These are phyloP conservation scores for Rhinatrema bivittatum DNA, from an alignment of 2,797 vertebrate genomes.

Conservation along the genomic window DNA sequence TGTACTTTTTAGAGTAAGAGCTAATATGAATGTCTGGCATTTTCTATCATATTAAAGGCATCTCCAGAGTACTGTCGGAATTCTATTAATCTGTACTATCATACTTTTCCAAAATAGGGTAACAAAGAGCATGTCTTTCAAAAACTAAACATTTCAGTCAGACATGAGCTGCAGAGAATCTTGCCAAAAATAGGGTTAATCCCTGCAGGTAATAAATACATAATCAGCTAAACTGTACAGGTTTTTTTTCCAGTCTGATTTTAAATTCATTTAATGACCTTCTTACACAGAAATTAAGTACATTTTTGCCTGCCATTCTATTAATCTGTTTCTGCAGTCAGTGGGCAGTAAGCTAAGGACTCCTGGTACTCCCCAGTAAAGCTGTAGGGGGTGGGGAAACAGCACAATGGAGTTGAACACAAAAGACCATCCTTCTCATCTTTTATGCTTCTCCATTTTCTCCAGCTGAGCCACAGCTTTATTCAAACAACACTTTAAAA, in stretches of 20 bases:
- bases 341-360: slow-evolving; percentile 24
- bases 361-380: slow-evolving; percentile 27
- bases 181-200: slow-evolving; percentile 60
- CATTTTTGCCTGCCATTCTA: slow-evolving; percentile 18
- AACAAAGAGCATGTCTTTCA: neutral
- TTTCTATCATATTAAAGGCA: no score
- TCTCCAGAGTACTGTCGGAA: no score
- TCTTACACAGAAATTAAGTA: slow-evolving; percentile 21
- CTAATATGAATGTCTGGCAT: no score
- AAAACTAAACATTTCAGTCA: slow-evolving; percentile 19
- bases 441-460: slow-evolving; percentile 43
- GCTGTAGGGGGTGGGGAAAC: slow-evolving; percentile 26
- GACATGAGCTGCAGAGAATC: slow-evolving; percentile 16
- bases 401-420: slow-evolving; percentile 55
- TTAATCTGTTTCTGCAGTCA: slow-evolving; percentile 33
- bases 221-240: slow-evolving; percentile 43
- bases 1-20: no score
- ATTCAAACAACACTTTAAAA: slow-evolving; percentile 24
- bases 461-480: slow-evolving; percentile 38
- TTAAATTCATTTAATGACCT: slow-evolving; percentile 34
- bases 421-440: slow-evolving; percentile 61
- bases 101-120: no score
- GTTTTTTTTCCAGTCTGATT: slow-evolving; percentile 62
- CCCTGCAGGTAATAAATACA: slow-evolving; percentile 53
- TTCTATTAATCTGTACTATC: no score